Base-by-base conservation (phyloP, 1,140 invertebrate genomes). In the Trachelipus rathkii region DNA sequence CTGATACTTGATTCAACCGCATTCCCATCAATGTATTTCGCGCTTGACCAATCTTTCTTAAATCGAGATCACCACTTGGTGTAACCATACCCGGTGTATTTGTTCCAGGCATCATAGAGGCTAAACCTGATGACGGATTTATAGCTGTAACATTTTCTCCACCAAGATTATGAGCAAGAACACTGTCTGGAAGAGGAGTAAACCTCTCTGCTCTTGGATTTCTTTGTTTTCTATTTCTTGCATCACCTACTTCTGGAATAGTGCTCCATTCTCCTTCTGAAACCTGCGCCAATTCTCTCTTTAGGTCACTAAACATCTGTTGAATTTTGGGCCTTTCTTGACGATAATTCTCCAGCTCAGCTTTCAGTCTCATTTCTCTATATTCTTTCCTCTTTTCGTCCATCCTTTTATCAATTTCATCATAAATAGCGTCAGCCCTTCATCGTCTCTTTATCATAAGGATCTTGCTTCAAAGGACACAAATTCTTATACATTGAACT, bases 361-460 rank as follows among this genome's bases (percentile, higher is more conserved):
- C 83, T 81, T 85, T 86, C 6, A 85, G 74, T 8, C 92, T 87
- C 82, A 93, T 92, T 82, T 93, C 93, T 84, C 93, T 88, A 81
- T 97, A 96, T 84, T 99, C 97, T 86, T 97, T 98, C 10, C 97
- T 89, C 84, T 98, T 98, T 85, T 99, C 98, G 87, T 99, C 98
- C 95, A 99, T 98, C 78, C 97, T 87, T 85, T 97, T 95, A 84
- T 99, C 98, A 83, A 99, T 96, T 11, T 93, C 94, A 85, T 98
- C 95, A 86, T 99, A 99, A 82, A 99, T 98, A 24, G 93, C 92
- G 90, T 99, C 98, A 10, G 98, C 98, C 88, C 98, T 84, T 98
- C 97, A 86, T 99, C 98, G 86, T 99, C 98, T n/a, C n/a, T 89
- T 99, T 98, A 83, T 99, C 97, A 86, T 99, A 99, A 0, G 98